phyloP scores from a whole-genome alignment of 2,113 vertebrate species.

The Antechinus flavipes region DNA sequence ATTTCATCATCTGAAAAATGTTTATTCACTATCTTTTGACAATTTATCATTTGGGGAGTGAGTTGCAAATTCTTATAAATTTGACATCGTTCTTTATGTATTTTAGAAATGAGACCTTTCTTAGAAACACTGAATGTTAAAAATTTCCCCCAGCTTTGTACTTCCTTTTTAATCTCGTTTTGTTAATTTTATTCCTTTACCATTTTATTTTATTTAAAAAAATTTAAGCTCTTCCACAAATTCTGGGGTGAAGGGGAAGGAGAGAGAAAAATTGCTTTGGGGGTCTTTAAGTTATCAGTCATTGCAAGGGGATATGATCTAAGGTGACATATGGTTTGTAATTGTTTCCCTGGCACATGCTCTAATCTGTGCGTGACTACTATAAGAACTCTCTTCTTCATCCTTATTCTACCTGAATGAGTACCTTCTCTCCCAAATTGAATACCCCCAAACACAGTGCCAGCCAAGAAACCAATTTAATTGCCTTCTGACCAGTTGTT shows the following conservation, averaged over 20 bases:
- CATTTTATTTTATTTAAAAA: background rate
- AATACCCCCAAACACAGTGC: background rate
- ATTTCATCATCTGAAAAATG: too few relatives aligned
- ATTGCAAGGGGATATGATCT: background rate
- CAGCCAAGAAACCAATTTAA: background rate
- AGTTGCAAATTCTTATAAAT: too few relatives aligned
- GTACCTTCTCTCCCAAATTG: background rate
- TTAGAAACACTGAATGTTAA: too few relatives aligned
- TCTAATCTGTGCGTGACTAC: background rate
- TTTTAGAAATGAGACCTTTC: too few relatives aligned
- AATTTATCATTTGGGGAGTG: too few relatives aligned
- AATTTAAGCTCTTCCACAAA: background rate
- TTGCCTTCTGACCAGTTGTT: background rate
- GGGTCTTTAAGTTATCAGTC: background rate
- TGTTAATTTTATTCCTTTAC: background rate
- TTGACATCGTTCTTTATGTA: too few relatives aligned
- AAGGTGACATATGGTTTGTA: background rate
- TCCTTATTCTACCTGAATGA: too few relatives aligned
- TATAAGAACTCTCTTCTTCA: background rate
- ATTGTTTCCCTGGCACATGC: background rate
- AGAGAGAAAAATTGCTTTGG: background rate
- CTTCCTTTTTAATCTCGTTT: too few relatives aligned
- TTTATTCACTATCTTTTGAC: too few relatives aligned
- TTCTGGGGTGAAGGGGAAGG: background rate
- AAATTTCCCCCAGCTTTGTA: too few relatives aligned